These are phyloP conservation scores for Brachylomia viminalis DNA, from an alignment of 2,888 invertebrate genomes.

Conservation along the genomic window DNA sequence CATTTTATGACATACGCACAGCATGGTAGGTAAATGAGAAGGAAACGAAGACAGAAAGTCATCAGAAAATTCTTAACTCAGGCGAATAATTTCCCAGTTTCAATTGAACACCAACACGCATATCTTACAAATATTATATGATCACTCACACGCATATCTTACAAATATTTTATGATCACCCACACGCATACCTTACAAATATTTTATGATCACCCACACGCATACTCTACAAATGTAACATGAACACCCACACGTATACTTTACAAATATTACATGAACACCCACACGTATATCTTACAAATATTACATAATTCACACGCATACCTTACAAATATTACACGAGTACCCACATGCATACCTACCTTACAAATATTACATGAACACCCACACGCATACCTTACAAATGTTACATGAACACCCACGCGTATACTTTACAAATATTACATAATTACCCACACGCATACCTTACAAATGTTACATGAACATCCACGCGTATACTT, in stretches of 20 bases:
- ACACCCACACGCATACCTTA: conserved; percentile 33
- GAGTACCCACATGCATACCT: conserved; percentile 33
- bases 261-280: conserved; percentile 51
- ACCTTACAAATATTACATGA: conserved; percentile 49
- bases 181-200: conserved; percentile 42
- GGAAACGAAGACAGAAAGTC: not conserved
- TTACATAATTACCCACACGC: conserved; percentile 39
- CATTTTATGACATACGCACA: not conserved
- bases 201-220: conserved; percentile 39
- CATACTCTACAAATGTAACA: conserved; percentile 46
- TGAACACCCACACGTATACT: conserved; percentile 31
- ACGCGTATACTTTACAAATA: conserved; percentile 42
- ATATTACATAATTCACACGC: conserved; percentile 41
- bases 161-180: conserved; percentile 51
- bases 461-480: conserved; percentile 47
- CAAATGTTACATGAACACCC: conserved; percentile 50
- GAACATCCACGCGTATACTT: conserved; percentile 32
- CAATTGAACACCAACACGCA: conserved; percentile 45
- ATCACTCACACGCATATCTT: conserved; percentile 33
- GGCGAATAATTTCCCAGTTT: conserved; percentile 32
- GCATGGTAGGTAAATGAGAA: not conserved
- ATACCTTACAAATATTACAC: conserved; percentile 47
- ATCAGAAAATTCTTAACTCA: conserved; percentile 3
- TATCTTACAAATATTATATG: conserved; percentile 52
- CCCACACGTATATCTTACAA: conserved; percentile 37